A percentile compares a stretch with the other conserved stretches of the same genome.
These are phyloP conservation scores for Cynopterus brachyotis DNA, from an alignment of 2,113 vertebrate genomes.

Conservation along the genomic window DNA sequence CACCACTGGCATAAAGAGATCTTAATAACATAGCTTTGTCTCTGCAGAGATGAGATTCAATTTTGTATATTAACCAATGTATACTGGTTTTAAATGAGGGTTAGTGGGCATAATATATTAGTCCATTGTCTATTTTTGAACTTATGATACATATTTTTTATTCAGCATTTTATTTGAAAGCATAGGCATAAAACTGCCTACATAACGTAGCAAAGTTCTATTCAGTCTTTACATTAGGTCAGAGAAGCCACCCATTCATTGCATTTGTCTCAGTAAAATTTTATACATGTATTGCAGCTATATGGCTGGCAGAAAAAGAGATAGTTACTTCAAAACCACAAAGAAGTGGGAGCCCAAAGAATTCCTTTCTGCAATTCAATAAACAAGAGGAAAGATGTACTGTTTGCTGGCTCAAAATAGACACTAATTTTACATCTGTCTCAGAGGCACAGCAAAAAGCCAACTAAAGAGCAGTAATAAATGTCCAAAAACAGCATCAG, in stretches of 20 bases:
- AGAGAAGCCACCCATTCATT: slow-evolving; percentile 60
- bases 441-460: slow-evolving; percentile 78
- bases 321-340: slow-evolving; percentile 73
- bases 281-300: slow-evolving; percentile 53
- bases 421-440: slow-evolving; percentile 77
- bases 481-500: slow-evolving; percentile 71
- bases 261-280: slow-evolving; percentile 68
- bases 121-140: slow-evolving; percentile 72
- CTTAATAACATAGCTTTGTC: slow-evolving; percentile 68
- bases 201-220: slow-evolving; percentile 70
- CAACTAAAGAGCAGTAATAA: slow-evolving; percentile 79
- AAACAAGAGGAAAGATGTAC: slow-evolving; percentile 76
- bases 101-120: slow-evolving; percentile 67
- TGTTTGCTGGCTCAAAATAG: slow-evolving; percentile 76
- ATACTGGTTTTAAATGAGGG: slow-evolving; percentile 78
- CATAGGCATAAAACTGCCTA: slow-evolving; percentile 77
- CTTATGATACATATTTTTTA: slow-evolving; percentile 65
- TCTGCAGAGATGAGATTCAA: slow-evolving; percentile 71
- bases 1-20: slow-evolving; percentile 50
- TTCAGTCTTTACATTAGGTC: slow-evolving; percentile 73
- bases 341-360: slow-evolving; percentile 81
- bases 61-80: slow-evolving; percentile 64
- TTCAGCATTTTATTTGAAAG: slow-evolving; percentile 3
- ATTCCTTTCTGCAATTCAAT: slow-evolving; percentile 72
- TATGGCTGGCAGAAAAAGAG: slow-evolving; percentile 72